Evolutionary conservation across 2,888 invertebrate genomes (phyloP).

Genomic region (Hesperia comma): DNA sequence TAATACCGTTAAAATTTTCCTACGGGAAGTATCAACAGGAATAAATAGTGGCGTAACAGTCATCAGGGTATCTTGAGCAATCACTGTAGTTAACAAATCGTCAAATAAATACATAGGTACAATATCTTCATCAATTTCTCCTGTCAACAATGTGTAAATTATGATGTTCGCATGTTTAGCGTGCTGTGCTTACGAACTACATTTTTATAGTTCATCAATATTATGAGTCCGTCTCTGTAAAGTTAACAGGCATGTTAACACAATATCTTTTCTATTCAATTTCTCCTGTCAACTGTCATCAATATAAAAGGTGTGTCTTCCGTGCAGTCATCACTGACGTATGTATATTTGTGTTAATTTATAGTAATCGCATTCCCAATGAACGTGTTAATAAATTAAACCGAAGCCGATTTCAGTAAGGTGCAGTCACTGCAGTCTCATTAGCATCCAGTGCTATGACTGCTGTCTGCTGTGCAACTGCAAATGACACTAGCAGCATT

Average conservation of each 20-base stretch:
- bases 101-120: no score
- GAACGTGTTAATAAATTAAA: conserved; percentile 4
- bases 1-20: no score
- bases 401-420: conserved; percentile 6
- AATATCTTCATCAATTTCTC: no score
- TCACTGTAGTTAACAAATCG: no score
- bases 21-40: no score
- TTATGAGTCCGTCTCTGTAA: background rate
- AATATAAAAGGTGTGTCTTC: background rate
- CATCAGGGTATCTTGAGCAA: no score
- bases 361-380: conserved; percentile 7
- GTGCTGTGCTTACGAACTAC: no score
- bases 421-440: conserved; percentile 5
- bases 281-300: conserved; percentile 7
- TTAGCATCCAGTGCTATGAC: background rate
- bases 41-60: no score
- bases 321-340: background rate
- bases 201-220: no score
- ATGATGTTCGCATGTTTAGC: no score
- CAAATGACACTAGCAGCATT: conserved; percentile 8
- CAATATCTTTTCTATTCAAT: background rate
- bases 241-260: background rate
- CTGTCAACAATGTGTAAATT: no score
- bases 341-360: background rate
- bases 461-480: background rate